phyloP scores from a whole-genome alignment of 92 coral and sea anemone species.

The Anthopleura xanthogrammica region DNA sequence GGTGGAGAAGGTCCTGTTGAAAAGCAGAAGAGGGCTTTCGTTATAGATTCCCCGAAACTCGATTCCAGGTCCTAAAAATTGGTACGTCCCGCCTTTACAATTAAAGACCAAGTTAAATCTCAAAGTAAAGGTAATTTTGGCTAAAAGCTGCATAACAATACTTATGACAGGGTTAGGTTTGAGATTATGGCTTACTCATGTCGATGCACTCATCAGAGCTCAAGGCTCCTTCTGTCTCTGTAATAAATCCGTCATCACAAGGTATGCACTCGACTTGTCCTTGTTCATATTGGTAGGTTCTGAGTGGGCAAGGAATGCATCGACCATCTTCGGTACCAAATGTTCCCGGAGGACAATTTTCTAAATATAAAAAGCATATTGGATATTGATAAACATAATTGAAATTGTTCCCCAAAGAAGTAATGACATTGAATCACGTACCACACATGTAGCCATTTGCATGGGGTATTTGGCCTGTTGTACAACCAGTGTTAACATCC shows the following conservation, averaged over 20 bases:
- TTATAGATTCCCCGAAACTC: too few relatives aligned
- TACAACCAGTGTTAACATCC: conserved; percentile 20
- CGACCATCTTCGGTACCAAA: conserved; percentile 23
- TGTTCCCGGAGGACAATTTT: conserved; percentile 36
- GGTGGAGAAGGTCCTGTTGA: conserved; percentile 26
- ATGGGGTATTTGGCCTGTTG: conserved; percentile 22
- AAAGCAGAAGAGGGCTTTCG: too few relatives aligned
- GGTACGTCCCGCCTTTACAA: too few relatives aligned
- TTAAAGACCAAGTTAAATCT: too few relatives aligned
- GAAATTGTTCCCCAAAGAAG: not conserved
- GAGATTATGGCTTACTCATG: conserved; percentile 23
- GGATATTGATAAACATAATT: not conserved
- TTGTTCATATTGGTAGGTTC: conserved; percentile 20
- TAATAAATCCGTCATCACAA: conserved; percentile 24
- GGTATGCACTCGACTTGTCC: conserved; percentile 24
- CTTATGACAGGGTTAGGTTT: too few relatives aligned
- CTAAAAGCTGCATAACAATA: too few relatives aligned
- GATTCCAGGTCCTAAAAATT: too few relatives aligned
- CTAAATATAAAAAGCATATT: not conserved
- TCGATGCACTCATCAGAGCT: conserved; percentile 25
- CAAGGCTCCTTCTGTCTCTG: conserved; percentile 15
- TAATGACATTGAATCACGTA: conserved; percentile 1
- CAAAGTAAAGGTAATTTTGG: not conserved
- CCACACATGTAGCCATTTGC: conserved; percentile 39
- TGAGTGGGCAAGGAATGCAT: conserved; percentile 31